Conservation (phyloP, 2,113 vertebrate genomes). For the Clarias magur region DNA sequence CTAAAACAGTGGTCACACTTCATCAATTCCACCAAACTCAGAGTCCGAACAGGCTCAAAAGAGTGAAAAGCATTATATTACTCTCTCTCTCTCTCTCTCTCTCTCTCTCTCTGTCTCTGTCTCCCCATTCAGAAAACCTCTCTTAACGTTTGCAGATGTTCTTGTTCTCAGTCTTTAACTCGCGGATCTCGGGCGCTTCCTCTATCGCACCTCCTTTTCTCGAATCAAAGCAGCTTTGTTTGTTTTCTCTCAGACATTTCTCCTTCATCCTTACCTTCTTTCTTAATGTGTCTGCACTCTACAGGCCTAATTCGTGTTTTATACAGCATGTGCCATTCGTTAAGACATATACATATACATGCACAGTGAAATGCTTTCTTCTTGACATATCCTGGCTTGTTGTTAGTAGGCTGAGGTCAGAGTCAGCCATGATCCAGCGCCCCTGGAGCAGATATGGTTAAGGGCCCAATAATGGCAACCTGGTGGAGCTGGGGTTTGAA, state of each 20-base stretch:
- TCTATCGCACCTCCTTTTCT: background rate
- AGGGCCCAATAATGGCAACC: too few species aligned
- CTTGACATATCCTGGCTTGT: too few species aligned
- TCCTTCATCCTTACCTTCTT: background rate
- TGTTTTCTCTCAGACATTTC: background rate
- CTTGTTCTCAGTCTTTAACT: too few species aligned
- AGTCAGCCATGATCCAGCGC: too few species aligned
- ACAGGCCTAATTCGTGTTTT: too few species aligned
- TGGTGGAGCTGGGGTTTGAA: too few species aligned
- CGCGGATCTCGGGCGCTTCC: background rate
- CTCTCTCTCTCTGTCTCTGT: background rate
- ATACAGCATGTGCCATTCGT: too few species aligned
- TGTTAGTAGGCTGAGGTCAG: too few species aligned
- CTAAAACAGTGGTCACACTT: background rate
- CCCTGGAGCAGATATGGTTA: too few species aligned
- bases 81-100: background rate
- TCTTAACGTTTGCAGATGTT: background rate
- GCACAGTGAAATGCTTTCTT: too few species aligned
- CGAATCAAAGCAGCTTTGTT: background rate
- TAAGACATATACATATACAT: too few species aligned
- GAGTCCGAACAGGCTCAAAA: background rate
- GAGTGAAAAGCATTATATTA: background rate
- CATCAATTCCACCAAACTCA: background rate
- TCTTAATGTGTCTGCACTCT: too few species aligned
- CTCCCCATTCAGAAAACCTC: background rate